Evolutionary conservation across 2,888 invertebrate genomes (phyloP).

Genomic region (Dasypolia templi): DNA sequence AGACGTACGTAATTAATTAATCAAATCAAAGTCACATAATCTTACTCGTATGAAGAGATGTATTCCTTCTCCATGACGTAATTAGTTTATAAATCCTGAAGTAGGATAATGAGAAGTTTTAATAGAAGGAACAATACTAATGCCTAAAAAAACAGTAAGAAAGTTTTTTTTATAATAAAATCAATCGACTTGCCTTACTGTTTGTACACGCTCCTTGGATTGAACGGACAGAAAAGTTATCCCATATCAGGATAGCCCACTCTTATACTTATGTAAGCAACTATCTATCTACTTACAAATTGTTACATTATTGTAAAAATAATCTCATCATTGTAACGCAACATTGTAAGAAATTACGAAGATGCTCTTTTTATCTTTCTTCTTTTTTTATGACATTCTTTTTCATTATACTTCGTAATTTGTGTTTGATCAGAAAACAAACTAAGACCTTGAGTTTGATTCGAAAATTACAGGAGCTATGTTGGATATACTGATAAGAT

Average conservation of each 20-base stretch:
- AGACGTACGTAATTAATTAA: conserved; percentile 28
- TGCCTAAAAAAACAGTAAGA: no score
- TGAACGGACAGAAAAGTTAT: background rate
- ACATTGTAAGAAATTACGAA: conserved; percentile 13
- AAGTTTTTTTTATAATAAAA: background rate
- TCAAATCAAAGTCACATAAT: conserved; percentile 43
- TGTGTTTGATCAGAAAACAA: conserved; percentile 23
- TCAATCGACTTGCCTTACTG: background rate
- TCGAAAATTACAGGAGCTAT: conserved; percentile 32
- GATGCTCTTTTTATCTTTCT: no score
- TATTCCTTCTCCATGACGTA: conserved; percentile 30
- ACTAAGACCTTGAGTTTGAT: conserved; percentile 16
- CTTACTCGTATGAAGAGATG: conserved; percentile 16
- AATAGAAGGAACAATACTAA: background rate
- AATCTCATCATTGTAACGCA: conserved; percentile 24
- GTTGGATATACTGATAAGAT: conserved; percentile 21
- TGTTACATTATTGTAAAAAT: background rate
- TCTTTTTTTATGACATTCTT: no score
- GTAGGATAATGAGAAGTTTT: background rate
- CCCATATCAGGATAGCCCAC: no score
- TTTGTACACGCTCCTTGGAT: background rate
- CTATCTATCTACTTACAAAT: background rate
- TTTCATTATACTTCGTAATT: conserved; percentile 14
- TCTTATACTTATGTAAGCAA: background rate
- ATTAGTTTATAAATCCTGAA: conserved; percentile 9